Conservation (phyloP, 2,113 vertebrate species). For the Aramus guarauna region DNA sequence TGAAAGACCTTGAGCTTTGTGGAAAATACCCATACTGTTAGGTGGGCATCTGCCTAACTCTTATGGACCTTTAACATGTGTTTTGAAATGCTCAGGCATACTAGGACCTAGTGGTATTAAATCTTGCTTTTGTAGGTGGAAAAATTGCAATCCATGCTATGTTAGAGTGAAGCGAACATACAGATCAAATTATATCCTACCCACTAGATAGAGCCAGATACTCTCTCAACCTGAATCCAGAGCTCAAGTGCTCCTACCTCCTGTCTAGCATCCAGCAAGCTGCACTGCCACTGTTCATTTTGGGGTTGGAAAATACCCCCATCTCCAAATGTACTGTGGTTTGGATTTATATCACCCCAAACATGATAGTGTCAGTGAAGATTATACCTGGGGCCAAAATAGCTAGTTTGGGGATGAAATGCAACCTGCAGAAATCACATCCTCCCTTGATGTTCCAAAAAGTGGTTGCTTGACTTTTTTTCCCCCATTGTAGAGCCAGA, state of each 20-base stretch:
- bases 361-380: not conserved
- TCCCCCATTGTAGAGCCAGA: fast-evolving
- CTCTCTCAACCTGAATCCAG: not conserved
- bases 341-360: not conserved
- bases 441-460: not conserved
- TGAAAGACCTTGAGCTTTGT: slow-evolving; percentile 1
- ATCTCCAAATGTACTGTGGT: not conserved
- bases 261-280: not conserved
- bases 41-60: not conserved
- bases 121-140: not conserved
- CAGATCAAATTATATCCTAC: not conserved
- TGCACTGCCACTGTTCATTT: not conserved
- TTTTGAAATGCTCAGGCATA: not conserved
- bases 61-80: not conserved
- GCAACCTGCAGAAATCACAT: not conserved
- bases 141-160: not conserved
- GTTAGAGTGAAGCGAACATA: not conserved
- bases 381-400: not conserved
- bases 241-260: not conserved
- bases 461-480: not conserved
- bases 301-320: not conserved
- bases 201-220: not conserved
- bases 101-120: not conserved
- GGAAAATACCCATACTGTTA: not conserved
- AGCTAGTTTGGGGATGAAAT: not conserved